Conservation (phyloP, 2,113 vertebrate genomes). For the Festucalex cinctus region DNA sequence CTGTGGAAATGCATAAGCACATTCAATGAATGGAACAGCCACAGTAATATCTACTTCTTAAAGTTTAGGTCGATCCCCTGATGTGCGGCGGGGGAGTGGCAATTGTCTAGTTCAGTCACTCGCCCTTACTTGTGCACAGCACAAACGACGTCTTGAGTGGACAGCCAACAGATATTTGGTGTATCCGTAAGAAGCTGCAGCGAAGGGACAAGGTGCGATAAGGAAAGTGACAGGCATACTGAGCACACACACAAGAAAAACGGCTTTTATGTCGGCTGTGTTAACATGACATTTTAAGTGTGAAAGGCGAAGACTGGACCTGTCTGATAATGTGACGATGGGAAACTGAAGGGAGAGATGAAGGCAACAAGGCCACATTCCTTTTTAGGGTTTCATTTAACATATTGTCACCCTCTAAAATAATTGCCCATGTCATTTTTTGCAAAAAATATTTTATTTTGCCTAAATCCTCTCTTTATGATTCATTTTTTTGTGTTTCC, state of each 20-base stretch:
- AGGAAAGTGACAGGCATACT: neutral
- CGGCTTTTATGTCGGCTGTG: neutral
- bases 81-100: no score
- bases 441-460: no score
- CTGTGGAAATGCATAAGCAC: no score
- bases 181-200: neutral
- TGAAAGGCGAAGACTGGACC: slow-evolving; percentile 10
- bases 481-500: no score
- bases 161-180: neutral
- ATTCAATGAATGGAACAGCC: no score
- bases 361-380: neutral
- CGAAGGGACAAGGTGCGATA: neutral
- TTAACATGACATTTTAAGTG: slow-evolving; percentile 2
- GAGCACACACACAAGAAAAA: neutral
- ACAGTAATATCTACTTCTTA: no score
- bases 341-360: neutral
- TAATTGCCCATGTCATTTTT: no score
- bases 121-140: no score
- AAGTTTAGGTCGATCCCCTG: no score
- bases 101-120: no score
- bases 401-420: neutral
- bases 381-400: neutral
- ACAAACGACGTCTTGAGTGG: neutral
- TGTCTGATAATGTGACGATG: slow-evolving; percentile 1
- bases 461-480: no score